Conservation (phyloP, 2,797 vertebrate genomes). For the Schizothorax lantsangensis region DNA sequence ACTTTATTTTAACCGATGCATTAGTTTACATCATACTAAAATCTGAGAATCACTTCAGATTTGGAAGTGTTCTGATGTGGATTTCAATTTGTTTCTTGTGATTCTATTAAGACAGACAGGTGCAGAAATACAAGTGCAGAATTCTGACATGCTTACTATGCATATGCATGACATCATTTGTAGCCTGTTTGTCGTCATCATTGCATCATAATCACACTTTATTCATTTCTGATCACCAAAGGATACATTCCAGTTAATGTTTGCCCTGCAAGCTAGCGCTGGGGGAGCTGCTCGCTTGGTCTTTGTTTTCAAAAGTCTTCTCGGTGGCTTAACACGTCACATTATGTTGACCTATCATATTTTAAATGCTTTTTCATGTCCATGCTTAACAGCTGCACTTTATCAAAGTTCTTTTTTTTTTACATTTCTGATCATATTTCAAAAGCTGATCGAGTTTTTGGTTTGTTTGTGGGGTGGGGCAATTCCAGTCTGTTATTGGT, state of each 20-base stretch:
- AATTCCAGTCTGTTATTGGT: conserved; percentile 73
- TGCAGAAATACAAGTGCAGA: conserved; percentile 62
- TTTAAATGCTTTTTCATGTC: conserved; percentile 71
- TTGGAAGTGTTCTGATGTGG: neutral
- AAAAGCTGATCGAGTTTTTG: conserved; percentile 61
- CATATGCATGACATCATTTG: conserved; percentile 70
- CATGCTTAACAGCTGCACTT: conserved; percentile 80
- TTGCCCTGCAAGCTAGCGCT: conserved; percentile 52
- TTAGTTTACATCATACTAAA: conserved; percentile 24
- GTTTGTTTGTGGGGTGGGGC: conserved; percentile 44
- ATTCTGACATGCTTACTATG: conserved; percentile 62
- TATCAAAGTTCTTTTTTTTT: conserved; percentile 71
- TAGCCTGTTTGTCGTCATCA: conserved; percentile 59
- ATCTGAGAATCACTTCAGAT: conserved; percentile 25
- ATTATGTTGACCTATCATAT: conserved; percentile 66
- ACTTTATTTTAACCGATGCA: conserved; percentile 36
- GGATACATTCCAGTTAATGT: conserved; percentile 75
- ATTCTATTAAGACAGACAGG: conserved; percentile 52
- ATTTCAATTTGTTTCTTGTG: neutral
- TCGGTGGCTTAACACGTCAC: conserved; percentile 67
- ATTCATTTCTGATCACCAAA: conserved; percentile 62
- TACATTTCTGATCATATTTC: conserved; percentile 71
- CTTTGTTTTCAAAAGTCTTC: conserved; percentile 32
- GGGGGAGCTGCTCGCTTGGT: conserved; percentile 40
- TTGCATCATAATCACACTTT: conserved; percentile 58